phyloP scores from a whole-genome alignment of 2,888 invertebrate genomes.

The Chrysodeixis includens region DNA sequence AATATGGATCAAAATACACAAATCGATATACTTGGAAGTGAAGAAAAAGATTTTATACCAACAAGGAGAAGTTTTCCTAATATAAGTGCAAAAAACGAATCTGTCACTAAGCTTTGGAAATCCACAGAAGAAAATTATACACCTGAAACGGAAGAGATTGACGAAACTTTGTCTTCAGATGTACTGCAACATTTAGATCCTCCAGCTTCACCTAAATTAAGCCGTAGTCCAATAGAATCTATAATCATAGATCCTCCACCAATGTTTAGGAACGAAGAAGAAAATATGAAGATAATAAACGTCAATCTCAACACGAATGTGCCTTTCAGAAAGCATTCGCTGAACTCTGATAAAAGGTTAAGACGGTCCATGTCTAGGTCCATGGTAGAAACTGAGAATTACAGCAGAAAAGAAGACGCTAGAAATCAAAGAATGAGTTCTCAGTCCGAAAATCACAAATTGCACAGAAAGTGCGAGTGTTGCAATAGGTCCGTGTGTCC shows the following conservation, averaged over 20 bases:
- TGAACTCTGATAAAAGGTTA: slow-evolving; percentile 90
- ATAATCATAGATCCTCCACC: slow-evolving; percentile 89
- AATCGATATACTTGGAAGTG: slow-evolving; percentile 80
- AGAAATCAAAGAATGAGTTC: slow-evolving; percentile 83
- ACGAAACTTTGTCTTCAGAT: slow-evolving; percentile 65
- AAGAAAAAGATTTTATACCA: slow-evolving; percentile 76
- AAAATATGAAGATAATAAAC: slow-evolving; percentile 81
- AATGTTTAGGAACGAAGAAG: slow-evolving; percentile 89
- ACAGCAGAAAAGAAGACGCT: slow-evolving; percentile 70
- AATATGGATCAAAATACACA: slow-evolving; percentile 90
- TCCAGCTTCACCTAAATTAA: slow-evolving; percentile 75
- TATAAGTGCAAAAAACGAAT: slow-evolving; percentile 85
- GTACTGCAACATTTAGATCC: slow-evolving; percentile 79
- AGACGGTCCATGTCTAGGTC: slow-evolving; percentile 84
- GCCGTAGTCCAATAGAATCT: slow-evolving; percentile 72
- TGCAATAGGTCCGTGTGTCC: slow-evolving; percentile 90
- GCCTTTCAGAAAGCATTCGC: slow-evolving; percentile 88
- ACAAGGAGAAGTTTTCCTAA: slow-evolving; percentile 92
- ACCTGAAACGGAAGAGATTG: slow-evolving; percentile 63
- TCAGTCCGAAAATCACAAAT: slow-evolving; percentile 80
- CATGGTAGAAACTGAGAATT: slow-evolving; percentile 82
- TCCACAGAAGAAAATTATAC: slow-evolving; percentile 81
- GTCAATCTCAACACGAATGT: slow-evolving; percentile 80
- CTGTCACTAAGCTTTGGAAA: slow-evolving; percentile 80
- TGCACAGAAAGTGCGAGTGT: slow-evolving; percentile 87